Base-by-base conservation (phyloP, 2,797 vertebrate genomes). In the Macrochelys suwanniensis region DNA sequence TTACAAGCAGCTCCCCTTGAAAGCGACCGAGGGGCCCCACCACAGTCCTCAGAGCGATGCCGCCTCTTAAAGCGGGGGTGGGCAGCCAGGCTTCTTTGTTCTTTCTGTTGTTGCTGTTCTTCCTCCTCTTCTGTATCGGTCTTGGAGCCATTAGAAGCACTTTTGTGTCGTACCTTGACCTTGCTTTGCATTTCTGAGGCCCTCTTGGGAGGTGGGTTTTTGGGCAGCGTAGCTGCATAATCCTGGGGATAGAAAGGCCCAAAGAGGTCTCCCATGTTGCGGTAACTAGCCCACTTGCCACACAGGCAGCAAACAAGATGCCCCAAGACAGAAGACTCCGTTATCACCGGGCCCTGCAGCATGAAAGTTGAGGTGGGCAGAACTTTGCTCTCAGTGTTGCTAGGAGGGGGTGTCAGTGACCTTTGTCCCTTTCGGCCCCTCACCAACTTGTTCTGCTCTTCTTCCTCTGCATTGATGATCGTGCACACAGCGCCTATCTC, bases 281-380 rank as follows among this genome's bases (percentile, higher is more conserved):
- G 99, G 97, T 99, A 99, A 98, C 99, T 99, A 93, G 99, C 99
- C 99, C 99, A 99, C 98, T 99, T 99, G 97, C 99, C 99, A 97
- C 99, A 99, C 57, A 99, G 98, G 98, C 99, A 99, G 97, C 99
- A 99, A 68, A 99, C 98, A 94, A 99, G 98, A 91, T 99, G 99
- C 85, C 99, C 99, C 33, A 99, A 98, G 84, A 99, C 98, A 95
- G 98, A 98, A 61, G 99, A 99, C 95, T 99, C 99, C 13, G 99
- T 99, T 56, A 99, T 98, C 84, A 99, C 99, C 5, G 99, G 99
- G 81, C 99, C 99, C 95, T 99, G 98, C 89, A 99, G 98, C 97
- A 99, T 98, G 89, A 99, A 99, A 93, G 98, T 99, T 33, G 99
- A 99, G 51, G 98, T 98, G 79, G 99, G 99, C 91, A 99, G 98